phyloP scores from a whole-genome alignment of 2,888 invertebrate genomes.

The Caenorhabditis wallacei region DNA sequence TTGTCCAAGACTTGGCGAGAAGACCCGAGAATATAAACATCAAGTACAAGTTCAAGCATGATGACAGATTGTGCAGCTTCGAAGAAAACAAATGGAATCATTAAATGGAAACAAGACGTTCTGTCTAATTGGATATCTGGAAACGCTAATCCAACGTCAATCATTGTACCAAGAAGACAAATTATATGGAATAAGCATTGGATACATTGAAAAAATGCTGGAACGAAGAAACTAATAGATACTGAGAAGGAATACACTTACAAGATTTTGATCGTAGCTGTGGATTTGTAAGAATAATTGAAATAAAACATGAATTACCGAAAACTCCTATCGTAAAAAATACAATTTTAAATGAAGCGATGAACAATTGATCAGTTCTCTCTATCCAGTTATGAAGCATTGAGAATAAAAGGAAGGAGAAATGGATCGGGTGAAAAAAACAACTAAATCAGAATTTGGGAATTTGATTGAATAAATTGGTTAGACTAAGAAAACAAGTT shows the following conservation, averaged over 20 bases:
- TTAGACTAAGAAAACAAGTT: neutral
- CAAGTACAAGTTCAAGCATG: constrained; percentile 20
- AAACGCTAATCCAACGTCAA: constrained; percentile 21
- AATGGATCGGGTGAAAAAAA: neutral
- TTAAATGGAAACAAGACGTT: constrained; percentile 17
- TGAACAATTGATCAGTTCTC: constrained; percentile 22
- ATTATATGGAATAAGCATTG: constrained; percentile 32
- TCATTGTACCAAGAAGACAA: constrained; percentile 21
- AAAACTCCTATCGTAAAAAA: constrained; percentile 25
- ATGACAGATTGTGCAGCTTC: constrained; percentile 40
- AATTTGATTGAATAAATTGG: neutral
- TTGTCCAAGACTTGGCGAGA: too few relatives aligned
- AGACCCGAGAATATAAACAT: too few relatives aligned
- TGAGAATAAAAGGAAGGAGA: neutral
- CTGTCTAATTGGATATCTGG: constrained; percentile 24
- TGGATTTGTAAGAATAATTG: neutral
- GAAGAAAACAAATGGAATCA: constrained; percentile 32
- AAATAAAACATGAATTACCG: constrained; percentile 29
- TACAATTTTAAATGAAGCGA: constrained; percentile 19
- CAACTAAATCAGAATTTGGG: neutral
- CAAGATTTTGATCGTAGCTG: constrained; percentile 18
- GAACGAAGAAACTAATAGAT: neutral
- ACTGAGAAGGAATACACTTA: neutral
- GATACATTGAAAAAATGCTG: constrained; percentile 35
- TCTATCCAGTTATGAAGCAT: constrained; percentile 42